These are phyloP conservation scores for Rhinogobio ventralis DNA, from an alignment of 2,797 vertebrate genomes.

Conservation along the genomic window DNA sequence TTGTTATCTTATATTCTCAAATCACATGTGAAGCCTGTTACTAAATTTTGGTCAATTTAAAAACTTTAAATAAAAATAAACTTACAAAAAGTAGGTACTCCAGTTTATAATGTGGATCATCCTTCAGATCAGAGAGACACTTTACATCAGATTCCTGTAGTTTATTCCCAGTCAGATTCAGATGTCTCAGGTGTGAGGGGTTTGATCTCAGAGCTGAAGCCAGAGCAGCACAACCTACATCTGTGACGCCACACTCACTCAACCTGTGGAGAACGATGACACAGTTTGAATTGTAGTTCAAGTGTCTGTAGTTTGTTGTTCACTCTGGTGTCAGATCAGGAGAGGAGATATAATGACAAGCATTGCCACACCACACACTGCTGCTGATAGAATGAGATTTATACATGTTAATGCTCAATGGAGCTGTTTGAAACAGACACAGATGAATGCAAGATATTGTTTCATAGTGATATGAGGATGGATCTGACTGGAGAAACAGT, in stretches of 20 bases:
- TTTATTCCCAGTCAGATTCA: not conserved
- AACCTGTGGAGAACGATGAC: not conserved
- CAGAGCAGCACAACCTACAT: not conserved
- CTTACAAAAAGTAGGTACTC: not conserved
- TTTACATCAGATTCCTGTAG: not conserved
- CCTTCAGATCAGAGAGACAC: not conserved
- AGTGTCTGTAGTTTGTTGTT: not conserved
- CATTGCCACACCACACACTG: not conserved
- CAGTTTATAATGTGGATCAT: not conserved
- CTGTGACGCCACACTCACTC: rapidly evolving
- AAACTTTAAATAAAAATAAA: not conserved
- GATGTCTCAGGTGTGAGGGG: not conserved
- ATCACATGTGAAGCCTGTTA: too few species aligned
- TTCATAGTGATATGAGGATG: too few species aligned
- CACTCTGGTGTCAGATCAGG: not conserved
- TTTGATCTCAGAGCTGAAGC: not conserved
- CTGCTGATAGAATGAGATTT: too few species aligned
- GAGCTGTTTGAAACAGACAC: not conserved
- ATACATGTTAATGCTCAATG: too few species aligned
- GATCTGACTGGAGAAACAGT: too few species aligned
- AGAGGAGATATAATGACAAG: not conserved
- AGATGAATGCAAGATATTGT: not conserved
- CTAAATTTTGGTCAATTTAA: not conserved
- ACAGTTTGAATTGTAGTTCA: not conserved
- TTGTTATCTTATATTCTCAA: too few species aligned